Evolutionary conservation across 2,888 invertebrate genomes (phyloP).

Genomic region (Xylocampa areola): DNA sequence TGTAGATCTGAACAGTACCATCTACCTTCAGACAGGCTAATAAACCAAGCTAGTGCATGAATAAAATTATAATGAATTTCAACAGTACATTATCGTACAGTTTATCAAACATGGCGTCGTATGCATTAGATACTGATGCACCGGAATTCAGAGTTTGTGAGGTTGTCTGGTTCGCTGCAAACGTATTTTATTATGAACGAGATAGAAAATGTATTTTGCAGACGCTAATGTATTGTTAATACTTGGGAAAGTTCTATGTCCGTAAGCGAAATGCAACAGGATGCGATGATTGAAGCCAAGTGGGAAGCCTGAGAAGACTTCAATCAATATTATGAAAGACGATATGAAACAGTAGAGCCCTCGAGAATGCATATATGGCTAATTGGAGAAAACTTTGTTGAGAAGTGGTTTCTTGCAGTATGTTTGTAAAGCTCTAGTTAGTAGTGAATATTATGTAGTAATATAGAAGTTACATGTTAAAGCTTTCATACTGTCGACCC

Average conservation of each 20-base stretch:
- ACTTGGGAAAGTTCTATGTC: no score
- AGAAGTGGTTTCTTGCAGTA: conserved; percentile 6
- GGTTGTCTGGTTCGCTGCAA: conserved; percentile 42
- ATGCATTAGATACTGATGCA: conserved; percentile 71
- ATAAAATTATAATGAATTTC: conserved; percentile 87
- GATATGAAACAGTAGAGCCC: conserved; percentile 34
- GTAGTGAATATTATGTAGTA: conserved; percentile 2
- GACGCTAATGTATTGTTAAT: not conserved
- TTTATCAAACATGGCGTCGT: conserved; percentile 75
- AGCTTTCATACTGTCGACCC: no score
- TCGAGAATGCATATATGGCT: conserved; percentile 23
- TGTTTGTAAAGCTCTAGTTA: conserved; percentile 18
- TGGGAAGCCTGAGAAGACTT: not conserved
- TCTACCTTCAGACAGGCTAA: conserved; percentile 63
- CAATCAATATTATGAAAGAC: conserved; percentile 7
- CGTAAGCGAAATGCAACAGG: no score
- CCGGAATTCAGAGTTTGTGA: conserved; percentile 50
- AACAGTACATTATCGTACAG: conserved; percentile 71
- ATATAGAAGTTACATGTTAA: conserved; percentile 5
- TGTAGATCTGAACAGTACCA: conserved; percentile 55
- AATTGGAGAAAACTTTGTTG: conserved; percentile 34
- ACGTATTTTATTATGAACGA: conserved; percentile 32
- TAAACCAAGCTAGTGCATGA: conserved; percentile 77
- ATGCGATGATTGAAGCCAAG: not conserved
- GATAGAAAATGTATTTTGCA: conserved; percentile 11